Evolutionary conservation across 2,797 vertebrate genomes (phyloP), one percentile per base, ranked within the genome.

Genomic region (Sebastes steindachneri): DNA sequence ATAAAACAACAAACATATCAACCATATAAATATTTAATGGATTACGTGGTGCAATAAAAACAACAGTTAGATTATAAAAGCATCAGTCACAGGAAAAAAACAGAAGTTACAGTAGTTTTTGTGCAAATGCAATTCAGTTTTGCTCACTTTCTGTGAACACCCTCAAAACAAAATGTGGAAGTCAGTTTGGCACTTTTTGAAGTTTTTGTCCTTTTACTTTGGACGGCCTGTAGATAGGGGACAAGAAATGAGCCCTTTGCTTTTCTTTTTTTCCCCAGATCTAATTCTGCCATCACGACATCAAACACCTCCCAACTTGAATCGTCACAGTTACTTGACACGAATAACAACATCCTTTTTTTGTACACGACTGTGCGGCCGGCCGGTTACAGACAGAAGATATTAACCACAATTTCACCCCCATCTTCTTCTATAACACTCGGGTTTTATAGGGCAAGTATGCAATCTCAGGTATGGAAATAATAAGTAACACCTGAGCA

Each of bases 71-170:
- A 92, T 94, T 95, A 95, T 94, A 97, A 97, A 98, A 98, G 97
- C 97, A 96, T 97, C 97, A 96, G 96, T 97, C 98, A 98, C 96
- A 96, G 95, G 94, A 96, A 96, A 95, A 94, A 97, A 97, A 99
- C 97, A 97, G 91, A 98, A 98, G 97, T 99, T 98, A 97, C 97
- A 99, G 97, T 96, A 97, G 96, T 94, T 97, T 97, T 96, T 96
- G 97, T 97, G 96, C 97, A 97, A 95, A 96, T 82, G 91, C 88
- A 94, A 87, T 80, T 91, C 35, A 74, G 90, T 88, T 92, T 86
- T 33, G 66, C 77, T 80, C 87, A 81, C 75, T 55, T 80, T 90
- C 86, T 66, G 85, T 71, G 65, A 89, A 89, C 79, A 76, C 75
- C 83, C 81, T 87, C 37, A n/a, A 74, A 91, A 91, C 90, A 74